Base-by-base conservation (phyloP, 30 jellyfish, hydroid and myxozoan genomes). In the Cassiopea xamachana region DNA sequence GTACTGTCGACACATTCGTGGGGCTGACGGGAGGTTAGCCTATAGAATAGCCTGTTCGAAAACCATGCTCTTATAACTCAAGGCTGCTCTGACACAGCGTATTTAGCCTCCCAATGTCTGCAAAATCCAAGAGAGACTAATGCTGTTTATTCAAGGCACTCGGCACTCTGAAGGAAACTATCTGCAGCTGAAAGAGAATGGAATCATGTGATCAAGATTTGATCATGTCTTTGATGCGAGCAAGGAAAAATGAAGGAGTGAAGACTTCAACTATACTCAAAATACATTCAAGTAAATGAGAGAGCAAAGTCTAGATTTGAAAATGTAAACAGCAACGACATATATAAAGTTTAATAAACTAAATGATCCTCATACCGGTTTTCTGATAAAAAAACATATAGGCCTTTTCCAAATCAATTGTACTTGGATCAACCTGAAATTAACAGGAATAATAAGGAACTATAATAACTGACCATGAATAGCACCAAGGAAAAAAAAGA, bases 361-460 rank as follows among this genome's bases (percentile, higher is more conserved):
- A 27, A 27, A 27, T 27, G 15, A 19, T 2, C 15, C 7, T 16
- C 92, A 19, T 60, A 90, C 97, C 90, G 16, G n/a, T 58, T 48
- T 77, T 83, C 48, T 82, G 92, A 80, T 90, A 90, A 69, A 90
- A 90, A 50, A 90, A 68, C 92, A 90, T 85, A 82, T 90, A 90
- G 62, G 86, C 93, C 46, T 80, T 81, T 50, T 90, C 97, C 44
- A 58, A 68, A 73, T 90, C 90, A 15, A 70, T 90, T 46, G 79
- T 79, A n/a, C 79, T 9, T 7, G 92, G 92, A 43, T 85, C 75
- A 8, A 82, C 87, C 96, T 89, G 45, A 45, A 89, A 70, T 18
- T 69, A 1, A 15, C 17, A 18, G 17, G 44, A 79, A 2, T 9
- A 46, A 15, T 18, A 10, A 9, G 18, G 16, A 46, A 1, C 12